Evolutionary conservation across 1,140 invertebrate genomes (phyloP), one percentile per base, ranked within the genome.

Genomic region (Drosophila yakuba): DNA sequence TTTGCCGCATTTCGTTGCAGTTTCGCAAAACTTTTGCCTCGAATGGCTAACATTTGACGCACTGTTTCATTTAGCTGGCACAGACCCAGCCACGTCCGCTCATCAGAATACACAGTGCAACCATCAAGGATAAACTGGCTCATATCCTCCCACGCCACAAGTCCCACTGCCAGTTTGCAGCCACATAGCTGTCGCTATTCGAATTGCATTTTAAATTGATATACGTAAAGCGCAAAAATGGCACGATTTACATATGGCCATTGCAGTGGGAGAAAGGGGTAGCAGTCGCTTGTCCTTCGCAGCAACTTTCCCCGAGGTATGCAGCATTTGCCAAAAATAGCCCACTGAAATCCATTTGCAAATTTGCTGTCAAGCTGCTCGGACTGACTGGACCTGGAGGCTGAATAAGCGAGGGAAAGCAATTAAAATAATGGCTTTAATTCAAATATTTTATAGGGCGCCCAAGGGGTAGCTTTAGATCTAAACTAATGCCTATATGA

Each of bases 181-280:
- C 55, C 32, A 8, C 32, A 32, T 78, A 48, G 60, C 58, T 62
- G 54, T 56, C 64, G 78, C 74, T 67, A 77, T 82, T 76, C 64
- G 66, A 86, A 86, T 81, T 81, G 79, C 79, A 81, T 88, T 86
- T 88, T 62, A 83, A 86, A 86, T 88, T 72, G 74, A 86, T 67
- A 80, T 72, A 80, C 67, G 64, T 60, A 84, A 74, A 72, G 47
- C 59, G 63, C 79, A 69, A 61, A 68, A 74, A 83, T 58, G 68
- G 55, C 67, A 62, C 67, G 60, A 66, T 59, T 66, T 54, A 44
- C 50, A 80, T 68, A 52, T 20, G 44, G 43, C n/a, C 25, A 20
- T 17, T 15, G 38, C 14, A 7, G n/a, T 15, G 36, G 62, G 36
- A 7, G 20, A n/a, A n/a, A 4, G 47, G 15, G 36, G 15, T 35